phyloP scores from a whole-genome alignment of 2,888 invertebrate species.

The Cheilosia vulpina region DNA sequence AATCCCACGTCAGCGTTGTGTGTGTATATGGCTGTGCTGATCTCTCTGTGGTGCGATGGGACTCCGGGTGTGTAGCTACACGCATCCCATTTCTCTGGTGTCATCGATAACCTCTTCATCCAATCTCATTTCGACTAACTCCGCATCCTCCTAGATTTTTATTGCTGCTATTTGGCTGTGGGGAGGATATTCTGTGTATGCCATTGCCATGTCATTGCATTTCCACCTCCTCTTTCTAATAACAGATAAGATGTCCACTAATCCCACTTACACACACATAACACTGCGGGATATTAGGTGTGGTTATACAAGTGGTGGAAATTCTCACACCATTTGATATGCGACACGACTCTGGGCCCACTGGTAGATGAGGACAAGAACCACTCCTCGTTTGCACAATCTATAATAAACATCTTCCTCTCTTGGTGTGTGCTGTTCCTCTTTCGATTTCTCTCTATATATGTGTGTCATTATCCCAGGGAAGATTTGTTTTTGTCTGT shows the following conservation, averaged over 20 bases:
- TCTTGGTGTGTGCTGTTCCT: background rate
- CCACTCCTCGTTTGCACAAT: slow-evolving; percentile 65
- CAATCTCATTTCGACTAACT: slow-evolving; percentile 27
- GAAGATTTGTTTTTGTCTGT: slow-evolving; percentile 65
- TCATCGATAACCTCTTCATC: slow-evolving; percentile 71
- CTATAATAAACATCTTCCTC: slow-evolving; percentile 73
- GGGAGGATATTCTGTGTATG: slow-evolving; percentile 32
- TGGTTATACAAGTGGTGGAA: slow-evolving; percentile 51
- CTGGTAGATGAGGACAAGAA: slow-evolving; percentile 38
- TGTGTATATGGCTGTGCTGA: slow-evolving; percentile 5
- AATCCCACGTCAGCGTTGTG: slow-evolving; percentile 31
- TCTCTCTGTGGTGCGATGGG: slow-evolving; percentile 26
- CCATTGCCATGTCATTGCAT: slow-evolving; percentile 59
- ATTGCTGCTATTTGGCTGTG: slow-evolving; percentile 29
- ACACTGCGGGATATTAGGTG: slow-evolving; percentile 51
- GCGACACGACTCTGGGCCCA: background rate
- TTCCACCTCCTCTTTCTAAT: slow-evolving; percentile 47
- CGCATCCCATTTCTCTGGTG: slow-evolving; percentile 58
- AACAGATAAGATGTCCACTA: slow-evolving; percentile 71
- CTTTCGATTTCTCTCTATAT: background rate
- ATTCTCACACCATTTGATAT: slow-evolving; percentile 55
- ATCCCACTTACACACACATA: slow-evolving; percentile 65
- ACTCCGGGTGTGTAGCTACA: slow-evolving; percentile 15
- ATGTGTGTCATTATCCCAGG: slow-evolving; percentile 60
- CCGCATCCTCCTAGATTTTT: slow-evolving; percentile 42